These are phyloP conservation scores for Tenthredo livida DNA, from an alignment of 2,888 invertebrate species.

Conservation along the genomic window DNA sequence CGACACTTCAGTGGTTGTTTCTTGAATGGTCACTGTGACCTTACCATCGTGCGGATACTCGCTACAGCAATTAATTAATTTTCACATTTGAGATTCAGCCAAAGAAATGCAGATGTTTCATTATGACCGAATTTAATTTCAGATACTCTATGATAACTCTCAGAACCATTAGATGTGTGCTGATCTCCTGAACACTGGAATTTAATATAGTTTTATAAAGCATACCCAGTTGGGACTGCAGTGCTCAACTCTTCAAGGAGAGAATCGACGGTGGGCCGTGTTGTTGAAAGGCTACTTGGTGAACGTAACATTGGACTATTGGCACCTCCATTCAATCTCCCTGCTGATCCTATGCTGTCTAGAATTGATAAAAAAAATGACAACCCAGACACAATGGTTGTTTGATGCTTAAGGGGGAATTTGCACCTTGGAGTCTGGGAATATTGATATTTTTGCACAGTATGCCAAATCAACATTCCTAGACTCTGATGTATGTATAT, in stretches of 20 bases:
- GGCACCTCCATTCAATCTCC: conserved; percentile 67
- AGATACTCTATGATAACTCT: background rate
- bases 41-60: conserved; percentile 75
- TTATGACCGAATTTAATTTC: conserved; percentile 17
- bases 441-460: no score
- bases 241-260: conserved; percentile 92
- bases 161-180: background rate
- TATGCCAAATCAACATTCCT: no score
- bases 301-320: conserved; percentile 74
- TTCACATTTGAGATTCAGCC: conserved; percentile 4
- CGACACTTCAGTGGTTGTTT: conserved; percentile 76
- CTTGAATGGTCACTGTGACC: conserved; percentile 78
- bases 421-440: no score
- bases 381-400: background rate
- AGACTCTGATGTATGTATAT: no score
- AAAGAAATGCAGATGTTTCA: background rate
- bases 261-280: conserved; percentile 92
- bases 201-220: background rate
- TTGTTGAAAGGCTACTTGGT: conserved; percentile 73
- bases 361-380: conserved; percentile 18
- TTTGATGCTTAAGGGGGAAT: background rate
- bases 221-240: conserved; percentile 88
- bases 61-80: conserved; percentile 59
- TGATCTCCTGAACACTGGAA: background rate
- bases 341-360: conserved; percentile 60